Conservation (phyloP, 2,888 invertebrate genomes). For the Nyleta sp. region DNA sequence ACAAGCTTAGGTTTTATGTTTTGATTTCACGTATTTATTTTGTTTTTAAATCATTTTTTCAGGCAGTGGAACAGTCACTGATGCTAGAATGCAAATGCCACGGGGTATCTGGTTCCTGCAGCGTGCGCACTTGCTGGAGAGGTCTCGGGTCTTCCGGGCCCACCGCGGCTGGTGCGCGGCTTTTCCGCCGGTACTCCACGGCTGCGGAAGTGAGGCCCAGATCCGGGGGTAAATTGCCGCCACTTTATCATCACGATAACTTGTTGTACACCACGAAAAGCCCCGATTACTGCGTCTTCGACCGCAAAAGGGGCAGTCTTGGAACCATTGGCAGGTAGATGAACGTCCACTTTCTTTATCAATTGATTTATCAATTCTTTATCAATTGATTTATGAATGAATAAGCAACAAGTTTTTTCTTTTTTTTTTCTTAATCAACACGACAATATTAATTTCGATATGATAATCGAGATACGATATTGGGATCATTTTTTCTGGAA, state of each 20-base stretch:
- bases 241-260: conserved; percentile 83
- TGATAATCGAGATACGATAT: too few relatives aligned
- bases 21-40: too few relatives aligned
- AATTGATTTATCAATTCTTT: too few relatives aligned
- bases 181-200: conserved; percentile 85
- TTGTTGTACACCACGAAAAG: conserved; percentile 91
- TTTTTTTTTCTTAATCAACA: too few relatives aligned
- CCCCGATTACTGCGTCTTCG: conserved; percentile 92
- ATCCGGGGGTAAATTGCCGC: conserved; percentile 79
- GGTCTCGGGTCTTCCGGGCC: conserved; percentile 84
- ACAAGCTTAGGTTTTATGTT: too few relatives aligned
- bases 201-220: conserved; percentile 83
- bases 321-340: conserved; percentile 90
- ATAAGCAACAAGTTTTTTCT: too few relatives aligned
- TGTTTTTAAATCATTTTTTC: conserved; percentile 28
- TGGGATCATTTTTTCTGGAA: too few relatives aligned
- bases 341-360: too few relatives aligned
- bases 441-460: too few relatives aligned
- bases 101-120: conserved; percentile 93
- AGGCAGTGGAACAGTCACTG: conserved; percentile 87
- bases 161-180: conserved; percentile 84
- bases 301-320: conserved; percentile 88
- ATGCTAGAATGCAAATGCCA: conserved; percentile 91
- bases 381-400: too few relatives aligned
- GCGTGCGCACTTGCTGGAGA: conserved; percentile 92